A percentile compares a stretch with the other conserved stretches of the same genome.
These are phyloP conservation scores for Aviceda subcristata DNA, from an alignment of 2,113 vertebrate genomes.

Conservation along the genomic window DNA sequence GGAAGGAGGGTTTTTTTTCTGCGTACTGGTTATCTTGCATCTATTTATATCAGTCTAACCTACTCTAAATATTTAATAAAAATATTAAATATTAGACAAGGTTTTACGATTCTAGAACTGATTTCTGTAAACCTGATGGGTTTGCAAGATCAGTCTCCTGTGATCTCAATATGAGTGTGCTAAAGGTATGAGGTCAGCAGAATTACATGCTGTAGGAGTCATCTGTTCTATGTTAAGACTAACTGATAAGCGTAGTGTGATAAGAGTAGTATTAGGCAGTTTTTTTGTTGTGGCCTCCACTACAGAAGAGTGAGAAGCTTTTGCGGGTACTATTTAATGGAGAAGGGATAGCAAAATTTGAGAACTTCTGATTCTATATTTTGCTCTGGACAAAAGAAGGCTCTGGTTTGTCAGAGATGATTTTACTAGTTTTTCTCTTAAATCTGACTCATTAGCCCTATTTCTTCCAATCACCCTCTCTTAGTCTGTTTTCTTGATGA, in stretches of 20 bases:
- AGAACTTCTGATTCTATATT: rapidly evolving
- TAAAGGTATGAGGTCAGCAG: neutral
- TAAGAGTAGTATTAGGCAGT: neutral
- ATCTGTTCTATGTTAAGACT: neutral
- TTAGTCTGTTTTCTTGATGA: neutral
- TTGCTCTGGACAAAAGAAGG: neutral
- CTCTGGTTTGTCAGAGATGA: neutral
- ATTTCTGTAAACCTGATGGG: neutral
- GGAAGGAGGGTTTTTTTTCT: neutral
- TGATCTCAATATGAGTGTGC: neutral
- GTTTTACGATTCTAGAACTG: neutral
- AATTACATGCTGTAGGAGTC: neutral
- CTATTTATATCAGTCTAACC: neutral
- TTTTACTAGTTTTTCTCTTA: neutral
- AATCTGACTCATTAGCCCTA: neutral
- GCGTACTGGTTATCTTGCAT: neutral
- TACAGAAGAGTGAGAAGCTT: neutral
- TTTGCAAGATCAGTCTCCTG: neutral
- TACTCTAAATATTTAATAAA: neutral
- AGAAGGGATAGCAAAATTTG: neutral
- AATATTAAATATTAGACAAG: neutral
- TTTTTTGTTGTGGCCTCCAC: neutral
- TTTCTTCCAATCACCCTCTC: neutral
- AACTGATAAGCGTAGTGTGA: neutral
- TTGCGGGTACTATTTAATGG: neutral